Conservation (phyloP, 2,888 invertebrate genomes). For the Alviniconcha strummeri region DNA sequence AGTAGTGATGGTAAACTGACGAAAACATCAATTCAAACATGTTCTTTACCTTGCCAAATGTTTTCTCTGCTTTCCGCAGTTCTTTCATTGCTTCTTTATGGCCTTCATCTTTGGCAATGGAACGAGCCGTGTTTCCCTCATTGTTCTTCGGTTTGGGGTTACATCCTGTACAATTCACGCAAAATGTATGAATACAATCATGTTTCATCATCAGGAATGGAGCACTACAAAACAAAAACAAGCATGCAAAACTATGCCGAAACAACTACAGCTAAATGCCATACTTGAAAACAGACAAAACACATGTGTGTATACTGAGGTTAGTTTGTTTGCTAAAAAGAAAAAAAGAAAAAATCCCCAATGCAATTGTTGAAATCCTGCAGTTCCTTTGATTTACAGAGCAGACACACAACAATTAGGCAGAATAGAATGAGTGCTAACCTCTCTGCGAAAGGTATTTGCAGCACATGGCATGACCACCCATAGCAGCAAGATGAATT, state of each 20-base stretch:
- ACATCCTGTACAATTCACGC: slow-evolving; percentile 62
- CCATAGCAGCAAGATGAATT: slow-evolving; percentile 69
- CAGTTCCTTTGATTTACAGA: no score
- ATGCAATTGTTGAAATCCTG: no score
- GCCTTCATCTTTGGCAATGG: slow-evolving; percentile 71
- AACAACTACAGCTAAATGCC: no score
- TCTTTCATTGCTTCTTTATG: slow-evolving; percentile 72
- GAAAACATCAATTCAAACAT: slow-evolving; percentile 1
- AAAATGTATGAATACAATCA: slow-evolving; percentile 17
- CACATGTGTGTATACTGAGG: no score
- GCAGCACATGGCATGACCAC: slow-evolving; percentile 69
- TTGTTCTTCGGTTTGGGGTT: slow-evolving; percentile 74
- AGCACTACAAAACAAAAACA: no score
- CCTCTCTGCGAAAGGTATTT: slow-evolving; percentile 73
- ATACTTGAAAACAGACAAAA: no score
- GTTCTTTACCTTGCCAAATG: slow-evolving; percentile 65
- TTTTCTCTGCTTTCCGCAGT: slow-evolving; percentile 71
- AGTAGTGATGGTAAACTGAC: not conserved
- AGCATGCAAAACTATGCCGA: no score
- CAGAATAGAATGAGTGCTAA: slow-evolving; percentile 37
- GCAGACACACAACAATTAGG: no score
- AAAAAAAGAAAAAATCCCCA: no score
- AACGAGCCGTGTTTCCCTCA: slow-evolving; percentile 68
- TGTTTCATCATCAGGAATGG: no score
- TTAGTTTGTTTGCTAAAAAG: no score